Base-by-base conservation (phyloP, 23 tunicate species). In the Clavelina lepadiformis region DNA sequence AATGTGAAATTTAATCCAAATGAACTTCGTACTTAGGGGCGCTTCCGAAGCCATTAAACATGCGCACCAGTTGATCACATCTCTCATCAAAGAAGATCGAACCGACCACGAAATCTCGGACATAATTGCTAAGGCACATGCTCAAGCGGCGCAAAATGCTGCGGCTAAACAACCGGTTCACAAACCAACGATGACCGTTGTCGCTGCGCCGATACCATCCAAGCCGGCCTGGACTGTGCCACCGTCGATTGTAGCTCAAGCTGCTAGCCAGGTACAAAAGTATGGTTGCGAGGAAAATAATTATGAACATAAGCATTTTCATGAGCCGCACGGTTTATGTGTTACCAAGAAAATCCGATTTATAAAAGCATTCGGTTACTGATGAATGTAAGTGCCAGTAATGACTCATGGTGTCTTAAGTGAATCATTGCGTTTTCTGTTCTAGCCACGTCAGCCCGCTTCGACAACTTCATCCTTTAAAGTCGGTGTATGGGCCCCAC, bases 211-310 rank as follows among this genome's bases (percentile, higher is more conserved):
- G 3, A 68, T 77, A 26, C 79, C 85, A 49, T 68, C 92, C 3
- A 72, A 72, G 61, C 77, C 82, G n/a, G 82, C 93, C 19, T 76
- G 76, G 85, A 78, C 69, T 1, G 85, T 66, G 25, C 81, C 85
- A 6, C 80, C 85, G 25, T 58, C 95, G 0, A 69, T 71, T 26
- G 72, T 71, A 38, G 77, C 86, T 15, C 68, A 70, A 2, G 47
- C 86, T 1, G 26, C 59, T 5, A 61, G 70, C 54, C 86, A 70
- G 72, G 78, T 80, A 26, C 13, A 3, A 15, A 53, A 53, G 6
- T 53, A n/a, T n/a, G n/a, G n/a, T n/a, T n/a, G n/a, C n/a, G n/a
- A n/a, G n/a, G n/a, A n/a, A n/a, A n/a, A n/a, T n/a, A n/a, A n/a
- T n/a, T n/a, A n/a, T n/a, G n/a, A n/a, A n/a, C n/a, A n/a, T n/a